Base-by-base conservation (phyloP, 2,888 invertebrate species). In the Microctonus aethiopoides region DNA sequence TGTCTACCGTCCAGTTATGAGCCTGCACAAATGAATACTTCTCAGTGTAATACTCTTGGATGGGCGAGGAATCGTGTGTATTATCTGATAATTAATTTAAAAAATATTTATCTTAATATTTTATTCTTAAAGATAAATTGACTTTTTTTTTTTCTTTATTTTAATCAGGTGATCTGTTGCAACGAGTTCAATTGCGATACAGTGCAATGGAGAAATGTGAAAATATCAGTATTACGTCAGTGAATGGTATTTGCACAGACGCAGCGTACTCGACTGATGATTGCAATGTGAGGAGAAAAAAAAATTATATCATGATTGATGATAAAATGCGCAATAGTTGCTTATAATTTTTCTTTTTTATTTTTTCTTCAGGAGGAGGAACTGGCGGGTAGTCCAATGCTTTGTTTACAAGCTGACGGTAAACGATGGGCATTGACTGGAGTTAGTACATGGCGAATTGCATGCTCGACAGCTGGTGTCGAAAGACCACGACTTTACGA, bases 321-420 rank as follows among this genome's bases (percentile, higher is more conserved):
- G 10, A 13, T 1, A 20, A 20, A 22, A 10, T 26, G 20, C 5
- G 13, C 10, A 0, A 9, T 13, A 10, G 5, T 16, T 46, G 10
- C 4, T 6, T 46, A 26, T 26, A 11, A 26, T 13, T 32, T 34
- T 22, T 22, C 60, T 36, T 36, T 10, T 60, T 56, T 32, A 26
- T 59, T 51, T 34, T 24, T 52, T 46, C 61, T 56, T 56, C 65
- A 95, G 95, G 95, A 95, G 87, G 95, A 95, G 87, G 95, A 95
- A 87, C 92, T 93, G 78, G 94, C 95, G 7, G 96, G 96, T 16
- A 94, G 94, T 86, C 94, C 95, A 5, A 92, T 96, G 89, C 91
- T 95, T 82, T 96, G 96, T 80, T 90, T 93, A 24, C 90, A 92
- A 75, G 89, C 91, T 0, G 91, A 92, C 74, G 90, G 90, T 29